A percentile compares a stretch with the other conserved stretches of the same genome.
These are phyloP conservation scores for Hylaeus anthracinus DNA, from an alignment of 1,140 invertebrate genomes.

Conservation along the genomic window DNA sequence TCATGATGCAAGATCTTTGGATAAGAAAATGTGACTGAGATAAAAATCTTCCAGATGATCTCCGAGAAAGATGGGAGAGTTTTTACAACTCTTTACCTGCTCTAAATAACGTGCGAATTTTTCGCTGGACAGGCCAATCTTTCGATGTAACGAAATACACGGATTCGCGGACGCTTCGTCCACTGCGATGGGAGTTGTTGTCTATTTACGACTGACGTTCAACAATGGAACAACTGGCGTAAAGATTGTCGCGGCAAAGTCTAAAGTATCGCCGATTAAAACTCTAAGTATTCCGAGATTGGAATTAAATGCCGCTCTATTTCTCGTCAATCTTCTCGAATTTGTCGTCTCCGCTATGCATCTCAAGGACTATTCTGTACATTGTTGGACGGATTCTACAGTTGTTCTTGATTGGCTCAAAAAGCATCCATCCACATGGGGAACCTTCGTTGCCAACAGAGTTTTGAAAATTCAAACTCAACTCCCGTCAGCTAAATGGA, in stretches of 20 bases:
- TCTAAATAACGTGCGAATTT: too few species aligned
- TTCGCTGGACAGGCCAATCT: too few species aligned
- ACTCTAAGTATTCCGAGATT: neutral
- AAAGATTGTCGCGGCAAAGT: neutral
- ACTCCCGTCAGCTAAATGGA: neutral
- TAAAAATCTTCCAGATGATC: too few species aligned
- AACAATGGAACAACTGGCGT: neutral
- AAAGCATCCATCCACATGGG: neutral
- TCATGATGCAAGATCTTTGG: too few species aligned
- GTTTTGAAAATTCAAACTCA: neutral
- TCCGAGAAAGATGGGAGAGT: too few species aligned
- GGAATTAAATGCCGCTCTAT: neutral
- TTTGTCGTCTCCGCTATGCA: neutral
- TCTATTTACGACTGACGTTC: neutral
- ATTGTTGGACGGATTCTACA: slow-evolving; percentile 18
- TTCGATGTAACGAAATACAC: neutral
- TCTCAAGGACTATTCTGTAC: neutral
- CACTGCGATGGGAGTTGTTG: neutral
- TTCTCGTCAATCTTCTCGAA: neutral
- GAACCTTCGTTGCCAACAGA: slow-evolving; percentile 12
- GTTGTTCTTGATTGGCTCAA: neutral
- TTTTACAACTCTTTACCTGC: too few species aligned
- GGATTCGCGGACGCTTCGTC: neutral
- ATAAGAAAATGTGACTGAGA: too few species aligned
- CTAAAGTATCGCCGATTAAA: neutral